Base-by-base conservation (phyloP, 2,888 invertebrate genomes). In the Emmelina monodactyla region DNA sequence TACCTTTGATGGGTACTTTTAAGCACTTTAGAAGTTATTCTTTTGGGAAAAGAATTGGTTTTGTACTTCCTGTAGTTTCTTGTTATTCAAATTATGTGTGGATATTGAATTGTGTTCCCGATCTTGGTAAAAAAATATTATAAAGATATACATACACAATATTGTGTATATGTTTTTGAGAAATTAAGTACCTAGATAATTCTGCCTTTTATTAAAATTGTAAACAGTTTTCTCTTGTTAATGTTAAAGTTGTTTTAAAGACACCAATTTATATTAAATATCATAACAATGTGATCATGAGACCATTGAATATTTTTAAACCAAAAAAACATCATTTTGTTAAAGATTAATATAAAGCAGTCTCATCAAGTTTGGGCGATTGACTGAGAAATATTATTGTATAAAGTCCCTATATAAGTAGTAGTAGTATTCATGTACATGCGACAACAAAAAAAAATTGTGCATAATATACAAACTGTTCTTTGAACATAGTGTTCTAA, bases 31-130 rank as follows among this genome's bases (percentile, higher is more conserved):
- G 19, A 19, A 51, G 76, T 76, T 76, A 76, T 76, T 76, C 76
- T 76, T 76, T 76, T 76, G 46, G 68, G 69, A 76, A 76, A 76
- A 76, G 76, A 76, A 76, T 62, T 73, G 55, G 68, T 69, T 57
- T 59, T 52, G 49, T 58, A 62, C 62, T 68, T 66, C 62, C 61
- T 62, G 11, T 7, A n/a, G n/a, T n/a, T n/a, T n/a, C n/a, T n/a
- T n/a, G n/a, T n/a, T n/a, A n/a, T n/a, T n/a, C n/a, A n/a, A n/a
- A n/a, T n/a, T n/a, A n/a, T n/a, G n/a, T n/a, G n/a, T n/a, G n/a
- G n/a, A n/a, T n/a, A n/a, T n/a, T n/a, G n/a, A n/a, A n/a, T n/a
- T n/a, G n/a, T n/a, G n/a, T n/a, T n/a, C n/a, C n/a, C n/a, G n/a
- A n/a, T n/a, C n/a, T n/a, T n/a, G n/a, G n/a, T n/a, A n/a, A n/a